Conservation (phyloP, 2,888 invertebrate species). For the Xestia sexstrigata region DNA sequence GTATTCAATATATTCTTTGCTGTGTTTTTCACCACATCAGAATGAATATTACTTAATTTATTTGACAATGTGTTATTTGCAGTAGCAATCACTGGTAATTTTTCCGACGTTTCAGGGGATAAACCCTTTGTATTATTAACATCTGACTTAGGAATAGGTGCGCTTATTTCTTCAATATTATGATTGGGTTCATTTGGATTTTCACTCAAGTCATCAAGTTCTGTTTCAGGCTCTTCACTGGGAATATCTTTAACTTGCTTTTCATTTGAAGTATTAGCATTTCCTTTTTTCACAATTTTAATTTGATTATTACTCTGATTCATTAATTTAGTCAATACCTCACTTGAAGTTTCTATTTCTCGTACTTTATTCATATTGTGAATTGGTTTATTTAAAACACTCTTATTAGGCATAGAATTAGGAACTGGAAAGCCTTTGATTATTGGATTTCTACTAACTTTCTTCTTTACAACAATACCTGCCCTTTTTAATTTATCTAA, state of each 20-base stretch:
- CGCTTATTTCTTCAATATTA: conserved; percentile 29
- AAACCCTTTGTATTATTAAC: conserved; percentile 26
- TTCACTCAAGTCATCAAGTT: conserved; percentile 33
- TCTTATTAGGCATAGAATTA: conserved; percentile 37
- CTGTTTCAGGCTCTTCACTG: conserved; percentile 15
- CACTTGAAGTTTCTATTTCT: conserved; percentile 75
- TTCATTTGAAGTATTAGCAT: conserved; percentile 58
- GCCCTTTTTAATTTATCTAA: conserved; percentile 84
- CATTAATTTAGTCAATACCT: conserved; percentile 83
- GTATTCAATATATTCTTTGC: conserved; percentile 11
- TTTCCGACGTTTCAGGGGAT: conserved; percentile 23
- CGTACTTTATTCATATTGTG: conserved; percentile 56
- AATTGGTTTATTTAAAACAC: conserved; percentile 29
- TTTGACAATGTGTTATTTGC: conserved; percentile 20
- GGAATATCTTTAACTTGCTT: conserved; percentile 22
- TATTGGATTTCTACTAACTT: conserved; percentile 62
- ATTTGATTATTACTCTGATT: conserved; percentile 85
- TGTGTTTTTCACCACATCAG: conserved; percentile 15
- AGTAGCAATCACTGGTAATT: neutral
- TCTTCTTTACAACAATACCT: conserved; percentile 84
- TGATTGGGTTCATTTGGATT: conserved; percentile 18
- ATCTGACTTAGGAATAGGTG: conserved; percentile 8
- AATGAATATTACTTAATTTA: conserved; percentile 32
- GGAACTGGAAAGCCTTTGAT: conserved; percentile 50
- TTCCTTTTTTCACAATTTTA: conserved; percentile 82